These are phyloP conservation scores for Oxyteleia sp. DNA, from an alignment of 2,888 invertebrate genomes.

Conservation along the genomic window DNA sequence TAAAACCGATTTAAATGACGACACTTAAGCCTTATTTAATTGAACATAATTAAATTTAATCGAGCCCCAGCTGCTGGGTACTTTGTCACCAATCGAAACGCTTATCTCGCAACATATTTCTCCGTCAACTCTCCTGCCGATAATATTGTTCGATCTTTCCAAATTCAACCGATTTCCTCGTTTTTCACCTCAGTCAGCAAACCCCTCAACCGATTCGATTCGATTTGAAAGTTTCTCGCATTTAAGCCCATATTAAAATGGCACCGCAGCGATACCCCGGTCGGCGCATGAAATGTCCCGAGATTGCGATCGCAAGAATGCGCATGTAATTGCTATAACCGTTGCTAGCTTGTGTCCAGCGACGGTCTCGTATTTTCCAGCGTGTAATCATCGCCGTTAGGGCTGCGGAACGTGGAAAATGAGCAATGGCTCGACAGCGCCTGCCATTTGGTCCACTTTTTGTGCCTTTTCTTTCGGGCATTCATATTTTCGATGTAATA, in stretches of 20 bases:
- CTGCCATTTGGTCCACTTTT: slow-evolving; percentile 25
- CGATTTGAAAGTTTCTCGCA: slow-evolving; percentile 16
- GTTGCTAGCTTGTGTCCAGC: slow-evolving; percentile 66
- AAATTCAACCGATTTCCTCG: too few species aligned
- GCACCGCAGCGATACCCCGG: slow-evolving; percentile 42
- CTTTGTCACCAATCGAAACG: too few species aligned
- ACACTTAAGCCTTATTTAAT: too few species aligned
- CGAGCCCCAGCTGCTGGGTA: too few species aligned
- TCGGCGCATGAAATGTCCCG: slow-evolving; percentile 32
- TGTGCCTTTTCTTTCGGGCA: slow-evolving; percentile 13
- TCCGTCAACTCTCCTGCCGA: too few species aligned
- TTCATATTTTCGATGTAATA: slow-evolving; percentile 10
- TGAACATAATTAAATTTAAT: too few species aligned
- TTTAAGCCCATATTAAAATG: slow-evolving; percentile 14
- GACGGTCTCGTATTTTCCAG: slow-evolving; percentile 49
- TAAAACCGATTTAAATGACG: too few species aligned
- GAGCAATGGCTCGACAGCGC: slow-evolving; percentile 26
- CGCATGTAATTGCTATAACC: slow-evolving; percentile 75
- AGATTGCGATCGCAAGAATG: slow-evolving; percentile 69
- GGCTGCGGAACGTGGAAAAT: slow-evolving; percentile 61
- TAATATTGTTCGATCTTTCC: too few species aligned
- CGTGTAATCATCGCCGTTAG: slow-evolving; percentile 70
- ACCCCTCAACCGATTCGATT: neutral
- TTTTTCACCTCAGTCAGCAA: neutral
- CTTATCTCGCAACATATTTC: too few species aligned